Base-by-base conservation (phyloP, 2,113 vertebrate species). In the Pygoscelis antarcticus region DNA sequence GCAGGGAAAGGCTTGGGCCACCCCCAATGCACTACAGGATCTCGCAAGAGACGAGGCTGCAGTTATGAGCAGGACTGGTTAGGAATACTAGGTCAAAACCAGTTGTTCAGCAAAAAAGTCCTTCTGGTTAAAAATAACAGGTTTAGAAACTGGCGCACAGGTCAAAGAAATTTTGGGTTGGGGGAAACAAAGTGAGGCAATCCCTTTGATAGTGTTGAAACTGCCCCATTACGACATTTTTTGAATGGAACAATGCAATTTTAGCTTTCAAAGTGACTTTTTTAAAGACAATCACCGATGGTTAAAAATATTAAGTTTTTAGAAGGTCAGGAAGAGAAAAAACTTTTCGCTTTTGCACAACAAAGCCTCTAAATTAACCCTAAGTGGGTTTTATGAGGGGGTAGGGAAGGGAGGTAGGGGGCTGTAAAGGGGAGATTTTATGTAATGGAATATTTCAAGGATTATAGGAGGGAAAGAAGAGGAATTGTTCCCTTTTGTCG, bases 261-360 rank as follows among this genome's bases (percentile, higher is more conserved):
- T 26, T 42, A 91, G 58, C n/a, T 78, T 89, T 90, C 87, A 94
- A 94, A 90, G 74, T 51, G 0, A 87, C 62, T 87, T 87, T 69
- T 78, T 68, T 2, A 16, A 87, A 93, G 46, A 81, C 78, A 88
- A 55, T 90, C 78, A 91, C 20, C 1, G 0, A 69, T 17, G 10
- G 36, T 82, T 87, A 89, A 91, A 82, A 75, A 76, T 34, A 72
- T 9, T 17, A 72, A 44, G 57, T 49, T 91, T 97, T 96, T 84
- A 69, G 91, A 95, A 91, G 69, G 77, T 96, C 74, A 92, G 29
- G 52, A 89, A 91, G 10, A 87, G 40, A 83, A 86, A 86, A 82
- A 66, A 27, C 6, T 8, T 79, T 75, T 91, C 5, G 2, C 52
- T 93, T 94, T 93, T 9, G 0, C 68, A 49, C 79, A 83, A 88